Evolutionary conservation across 2,797 vertebrate genomes (phyloP).

Genomic region (Triplophysa yarkandensis): DNA sequence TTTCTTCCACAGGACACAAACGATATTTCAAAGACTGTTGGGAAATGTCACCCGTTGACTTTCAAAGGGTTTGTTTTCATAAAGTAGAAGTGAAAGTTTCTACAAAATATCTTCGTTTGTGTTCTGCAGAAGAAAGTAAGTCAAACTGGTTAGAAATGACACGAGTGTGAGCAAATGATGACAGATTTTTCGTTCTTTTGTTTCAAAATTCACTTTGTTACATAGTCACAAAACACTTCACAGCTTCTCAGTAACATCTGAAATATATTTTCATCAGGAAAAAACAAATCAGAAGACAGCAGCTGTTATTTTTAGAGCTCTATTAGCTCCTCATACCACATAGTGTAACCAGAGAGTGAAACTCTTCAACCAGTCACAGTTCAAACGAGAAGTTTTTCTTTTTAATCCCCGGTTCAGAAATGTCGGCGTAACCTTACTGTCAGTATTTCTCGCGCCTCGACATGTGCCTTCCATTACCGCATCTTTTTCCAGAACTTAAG

Average conservation of each 20-base stretch:
- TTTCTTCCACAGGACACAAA: no score
- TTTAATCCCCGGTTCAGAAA: constrained; percentile 28
- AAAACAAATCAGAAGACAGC: constrained; percentile 5
- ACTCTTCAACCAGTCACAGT: constrained; percentile 13
- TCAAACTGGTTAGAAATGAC: no score
- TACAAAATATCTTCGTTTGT: no score
- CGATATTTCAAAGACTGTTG: no score
- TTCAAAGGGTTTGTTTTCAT: no score
- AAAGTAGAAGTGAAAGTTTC: no score
- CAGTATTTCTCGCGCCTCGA: constrained; percentile 34
- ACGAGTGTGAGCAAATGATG: no score
- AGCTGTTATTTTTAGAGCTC: constrained; percentile 32
- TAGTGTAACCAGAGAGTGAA: constrained; percentile 12
- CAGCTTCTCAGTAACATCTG: neutral
- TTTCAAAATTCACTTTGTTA: no score
- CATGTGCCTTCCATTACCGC: constrained; percentile 59
- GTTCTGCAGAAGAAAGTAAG: no score
- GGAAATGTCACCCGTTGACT: no score
- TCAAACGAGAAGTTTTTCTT: constrained; percentile 8
- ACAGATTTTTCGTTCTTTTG: no score
- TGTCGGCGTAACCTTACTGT: constrained; percentile 45
- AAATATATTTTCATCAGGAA: neutral
- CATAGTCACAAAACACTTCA: neutral
- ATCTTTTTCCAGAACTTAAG: constrained; percentile 47
- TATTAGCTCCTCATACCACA: neutral